Evolutionary conservation across 2,113 vertebrate species (phyloP), one percentile per base, ranked within the genome.

Genomic region (Bos taurus): DNA sequence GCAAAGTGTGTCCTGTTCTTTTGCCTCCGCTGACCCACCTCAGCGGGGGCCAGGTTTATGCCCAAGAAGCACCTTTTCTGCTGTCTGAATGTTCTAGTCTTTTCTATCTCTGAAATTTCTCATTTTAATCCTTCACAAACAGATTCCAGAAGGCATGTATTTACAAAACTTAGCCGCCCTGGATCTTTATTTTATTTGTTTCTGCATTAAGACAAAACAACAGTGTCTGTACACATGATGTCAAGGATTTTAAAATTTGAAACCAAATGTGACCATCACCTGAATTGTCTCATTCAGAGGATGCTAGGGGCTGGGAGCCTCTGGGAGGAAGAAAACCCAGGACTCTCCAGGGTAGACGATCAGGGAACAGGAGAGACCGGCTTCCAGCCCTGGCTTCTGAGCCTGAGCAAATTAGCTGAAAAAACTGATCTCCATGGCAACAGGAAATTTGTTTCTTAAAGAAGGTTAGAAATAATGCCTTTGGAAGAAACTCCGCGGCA

Each of bases 361-460:
- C 90, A 19, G 62, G 77, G 81, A 62, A 71, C 9, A 15, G 19
- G 21, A 25, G 36, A 46, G 57, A 81, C n/a, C 52, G 26, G 92
- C 95, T 90, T 88, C 48, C 83, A 82, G 92, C 83, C 83, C 62
- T 40, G 19, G 93, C 88, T 96, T 80, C 97, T 33, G 25, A 84
- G 88, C 94, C 77, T 0, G 59, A 87, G 90, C 92, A 97, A 98
- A 98, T 97, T 96, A 98, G 96, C 81, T 12, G 40, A 62, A 90
- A 78, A 97, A 95, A 97, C 60, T 83, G 92, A 94, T 98, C 89
- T 78, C 98, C 97, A 98, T 98, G 95, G 97, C 92, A 97, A 98
- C 97, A 40, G 89, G 94, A 96, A 98, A 97, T 91, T 95, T 97
- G 95, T 97, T 97, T 96, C 97, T 97, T 98, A 96, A 97, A 95